Conservation (phyloP, 2,797 vertebrate genomes). For the Brotula barbata region DNA sequence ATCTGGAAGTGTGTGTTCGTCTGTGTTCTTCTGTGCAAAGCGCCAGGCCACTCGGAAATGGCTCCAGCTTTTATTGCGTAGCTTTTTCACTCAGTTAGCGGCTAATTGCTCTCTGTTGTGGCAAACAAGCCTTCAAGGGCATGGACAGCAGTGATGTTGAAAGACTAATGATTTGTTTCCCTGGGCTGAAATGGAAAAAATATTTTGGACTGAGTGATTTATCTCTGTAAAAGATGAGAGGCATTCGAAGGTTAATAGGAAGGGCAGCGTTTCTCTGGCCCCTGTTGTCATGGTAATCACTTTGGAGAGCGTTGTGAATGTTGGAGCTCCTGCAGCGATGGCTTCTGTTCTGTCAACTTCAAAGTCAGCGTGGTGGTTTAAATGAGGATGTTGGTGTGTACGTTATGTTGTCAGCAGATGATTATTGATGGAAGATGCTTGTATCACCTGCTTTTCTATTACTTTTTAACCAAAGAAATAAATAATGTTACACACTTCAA, state of each 20-base stretch:
- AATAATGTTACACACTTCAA: no score
- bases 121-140: constrained; percentile 53
- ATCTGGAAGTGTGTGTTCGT: constrained; percentile 23
- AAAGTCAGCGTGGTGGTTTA: no score
- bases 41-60: constrained; percentile 16
- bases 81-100: constrained; percentile 41
- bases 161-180: constrained; percentile 60
- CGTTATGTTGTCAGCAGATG: no score
- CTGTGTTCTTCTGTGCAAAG: constrained; percentile 2
- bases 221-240: constrained; percentile 8
- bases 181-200: constrained; percentile 28
- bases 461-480: no score
- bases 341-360: constrained; percentile 31
- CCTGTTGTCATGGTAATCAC: constrained; percentile 39
- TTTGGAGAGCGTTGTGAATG: constrained; percentile 26
- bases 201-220: constrained; percentile 22
- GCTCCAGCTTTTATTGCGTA: constrained; percentile 30
- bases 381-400: no score
- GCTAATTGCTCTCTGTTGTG: constrained; percentile 56
- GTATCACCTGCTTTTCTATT: no score
- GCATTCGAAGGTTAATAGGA: constrained; percentile 26
- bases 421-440: no score
- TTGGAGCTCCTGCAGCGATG: background rate
- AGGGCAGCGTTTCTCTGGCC: background rate
- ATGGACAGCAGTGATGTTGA: constrained; percentile 33